Percentiles rank a stretch among this genome's conserved stretches.
These are phyloP conservation scores for Uromys caudimaculatus DNA, from an alignment of 2,797 vertebrate genomes.

Conservation along the genomic window DNA sequence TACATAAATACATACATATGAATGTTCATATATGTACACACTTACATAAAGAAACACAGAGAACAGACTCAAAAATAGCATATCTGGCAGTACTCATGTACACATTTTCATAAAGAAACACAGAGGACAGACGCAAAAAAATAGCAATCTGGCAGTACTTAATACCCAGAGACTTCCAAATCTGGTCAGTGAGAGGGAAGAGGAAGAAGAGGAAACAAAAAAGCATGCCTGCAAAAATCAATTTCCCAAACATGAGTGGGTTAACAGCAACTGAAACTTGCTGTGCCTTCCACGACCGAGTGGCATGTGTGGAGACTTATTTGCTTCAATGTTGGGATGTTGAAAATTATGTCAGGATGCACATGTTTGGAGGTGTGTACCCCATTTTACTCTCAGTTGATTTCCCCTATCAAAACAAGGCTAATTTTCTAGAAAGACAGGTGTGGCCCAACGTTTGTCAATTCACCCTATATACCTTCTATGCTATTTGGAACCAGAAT, in stretches of 20 bases:
- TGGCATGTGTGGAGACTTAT: background rate
- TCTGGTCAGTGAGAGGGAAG: background rate
- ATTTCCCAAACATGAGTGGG: background rate
- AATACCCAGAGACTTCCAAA: background rate
- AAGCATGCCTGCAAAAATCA: background rate
- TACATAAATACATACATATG: background rate
- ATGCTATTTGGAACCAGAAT: background rate
- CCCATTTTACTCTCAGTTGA: background rate
- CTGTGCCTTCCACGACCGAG: too few species aligned
- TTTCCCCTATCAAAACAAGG: background rate
- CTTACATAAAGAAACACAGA: background rate
- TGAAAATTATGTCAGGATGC: background rate
- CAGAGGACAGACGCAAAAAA: background rate
- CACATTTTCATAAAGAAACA: background rate
- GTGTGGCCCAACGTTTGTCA: background rate
- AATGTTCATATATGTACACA: background rate
- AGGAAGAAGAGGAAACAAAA: background rate
- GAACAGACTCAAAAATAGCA: background rate
- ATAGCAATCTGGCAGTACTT: background rate
- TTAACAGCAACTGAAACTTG: background rate
- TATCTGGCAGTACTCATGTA: background rate
- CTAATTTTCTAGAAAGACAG: background rate
- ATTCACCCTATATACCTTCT: background rate
- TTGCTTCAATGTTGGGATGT: background rate
- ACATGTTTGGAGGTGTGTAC: background rate